These are phyloP conservation scores for Caenorhabditis tropicalis DNA, from an alignment of 1,140 invertebrate genomes.

Conservation along the genomic window DNA sequence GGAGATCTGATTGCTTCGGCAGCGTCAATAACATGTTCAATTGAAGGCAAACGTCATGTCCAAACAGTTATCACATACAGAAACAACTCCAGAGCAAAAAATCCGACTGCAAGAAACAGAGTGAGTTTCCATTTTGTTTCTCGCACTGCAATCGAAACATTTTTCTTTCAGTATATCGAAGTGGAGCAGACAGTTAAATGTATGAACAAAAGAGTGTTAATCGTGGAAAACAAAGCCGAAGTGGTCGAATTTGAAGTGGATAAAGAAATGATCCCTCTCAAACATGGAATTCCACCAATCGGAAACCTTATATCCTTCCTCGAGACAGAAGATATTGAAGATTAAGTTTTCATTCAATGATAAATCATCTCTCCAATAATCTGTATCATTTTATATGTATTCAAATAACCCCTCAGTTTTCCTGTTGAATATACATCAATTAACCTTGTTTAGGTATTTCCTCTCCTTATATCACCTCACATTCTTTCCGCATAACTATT, in stretches of 20 bases:
- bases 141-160: no score
- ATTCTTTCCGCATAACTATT: slow-evolving; percentile 4
- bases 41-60: neutral
- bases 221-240: neutral
- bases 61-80: neutral
- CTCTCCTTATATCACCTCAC: neutral
- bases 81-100: neutral
- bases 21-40: neutral
- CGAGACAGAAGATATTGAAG: neutral
- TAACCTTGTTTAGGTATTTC: neutral
- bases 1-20: neutral
- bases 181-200: slow-evolving; percentile 16
- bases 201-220: neutral
- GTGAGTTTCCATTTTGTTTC: neutral
- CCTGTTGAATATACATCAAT: slow-evolving; percentile 18
- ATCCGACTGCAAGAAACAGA: neutral
- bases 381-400: slow-evolving; percentile 18
- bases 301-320: neutral
- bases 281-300: neutral
- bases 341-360: neutral
- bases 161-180: slow-evolving; percentile 31
- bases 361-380: neutral
- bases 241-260: slow-evolving; percentile 7
- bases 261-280: neutral
- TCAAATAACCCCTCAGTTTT: neutral